Evolutionary conservation across 2,888 invertebrate species (phyloP).

Genomic region (Protonemura montana): DNA sequence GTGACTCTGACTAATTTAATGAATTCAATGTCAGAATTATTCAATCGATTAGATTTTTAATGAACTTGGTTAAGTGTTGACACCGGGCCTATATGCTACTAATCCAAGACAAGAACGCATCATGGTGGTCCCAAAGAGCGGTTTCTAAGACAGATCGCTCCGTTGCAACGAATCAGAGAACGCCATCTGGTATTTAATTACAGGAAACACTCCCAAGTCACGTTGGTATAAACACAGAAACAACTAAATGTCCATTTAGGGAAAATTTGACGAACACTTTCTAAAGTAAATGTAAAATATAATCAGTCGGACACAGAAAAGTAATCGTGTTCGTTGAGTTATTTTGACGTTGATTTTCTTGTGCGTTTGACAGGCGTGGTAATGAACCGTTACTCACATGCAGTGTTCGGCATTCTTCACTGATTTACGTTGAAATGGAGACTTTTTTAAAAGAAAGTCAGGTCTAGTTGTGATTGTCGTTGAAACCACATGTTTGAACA

Average conservation of each 20-base stretch:
- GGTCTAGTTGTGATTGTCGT: too few relatives aligned
- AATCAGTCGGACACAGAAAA: background rate
- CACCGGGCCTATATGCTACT: too few relatives aligned
- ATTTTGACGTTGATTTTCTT: background rate
- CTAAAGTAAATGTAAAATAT: background rate
- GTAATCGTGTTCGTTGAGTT: background rate
- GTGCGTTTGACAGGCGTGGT: background rate
- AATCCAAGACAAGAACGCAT: too few relatives aligned
- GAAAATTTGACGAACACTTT: background rate
- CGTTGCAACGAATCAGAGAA: background rate
- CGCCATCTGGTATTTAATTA: background rate
- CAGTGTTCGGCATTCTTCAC: background rate
- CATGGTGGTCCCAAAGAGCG: background rate
- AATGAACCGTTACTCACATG: background rate
- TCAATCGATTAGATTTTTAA: too few relatives aligned
- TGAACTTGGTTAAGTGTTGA: too few relatives aligned
- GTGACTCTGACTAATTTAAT: too few relatives aligned
- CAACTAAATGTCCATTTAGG: background rate
- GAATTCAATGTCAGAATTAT: too few relatives aligned
- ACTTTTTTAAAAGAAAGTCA: background rate
- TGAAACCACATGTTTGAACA: too few relatives aligned
- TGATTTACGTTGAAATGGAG: background rate
- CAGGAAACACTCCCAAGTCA: too few relatives aligned
- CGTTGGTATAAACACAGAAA: background rate
- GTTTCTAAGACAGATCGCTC: background rate